A percentile compares a stretch with the other conserved stretches of the same genome.
These are phyloP conservation scores for Schizothorax lantsangensis DNA, from an alignment of 2,797 vertebrate species.

Conservation along the genomic window DNA sequence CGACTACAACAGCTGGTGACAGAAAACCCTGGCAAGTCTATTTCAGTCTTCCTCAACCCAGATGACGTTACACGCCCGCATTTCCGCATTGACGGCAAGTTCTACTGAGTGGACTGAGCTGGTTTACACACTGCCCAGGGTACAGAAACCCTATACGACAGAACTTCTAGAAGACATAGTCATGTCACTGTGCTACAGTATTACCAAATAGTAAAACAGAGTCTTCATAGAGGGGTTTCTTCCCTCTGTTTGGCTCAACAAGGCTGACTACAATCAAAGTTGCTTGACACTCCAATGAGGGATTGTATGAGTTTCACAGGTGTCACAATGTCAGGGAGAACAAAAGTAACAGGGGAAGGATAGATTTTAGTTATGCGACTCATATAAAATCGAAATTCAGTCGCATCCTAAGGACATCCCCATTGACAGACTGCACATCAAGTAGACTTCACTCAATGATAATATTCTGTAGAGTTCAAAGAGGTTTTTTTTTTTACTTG, in stretches of 20 bases:
- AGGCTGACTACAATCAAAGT: conserved; percentile 33
- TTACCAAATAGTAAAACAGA: conserved; percentile 22
- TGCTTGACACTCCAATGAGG: not conserved
- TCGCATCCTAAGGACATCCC: not conserved
- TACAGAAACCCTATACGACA: not conserved
- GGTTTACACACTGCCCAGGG: not conserved
- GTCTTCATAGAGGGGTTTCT: not conserved
- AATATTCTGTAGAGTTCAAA: not conserved
- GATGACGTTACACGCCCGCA: conserved; percentile 84
- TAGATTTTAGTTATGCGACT: not conserved
- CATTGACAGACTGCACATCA: not conserved
- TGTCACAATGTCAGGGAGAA: conserved; percentile 28
- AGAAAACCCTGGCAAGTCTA: conserved; percentile 85
- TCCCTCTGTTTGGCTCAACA: not conserved
- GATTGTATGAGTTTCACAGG: not conserved
- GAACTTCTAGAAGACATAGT: conserved; percentile 15
- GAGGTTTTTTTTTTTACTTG: not conserved
- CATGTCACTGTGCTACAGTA: conserved; percentile 32
- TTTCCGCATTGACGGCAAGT: conserved; percentile 86
- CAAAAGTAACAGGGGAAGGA: not conserved
- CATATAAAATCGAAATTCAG: not conserved
- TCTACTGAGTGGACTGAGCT: conserved; percentile 73
- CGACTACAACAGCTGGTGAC: conserved; percentile 85
- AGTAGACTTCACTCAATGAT: not conserved
- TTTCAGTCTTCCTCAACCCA: conserved; percentile 86